phyloP scores from a whole-genome alignment of 2,797 vertebrate genomes.

The Lithobates pipiens region DNA sequence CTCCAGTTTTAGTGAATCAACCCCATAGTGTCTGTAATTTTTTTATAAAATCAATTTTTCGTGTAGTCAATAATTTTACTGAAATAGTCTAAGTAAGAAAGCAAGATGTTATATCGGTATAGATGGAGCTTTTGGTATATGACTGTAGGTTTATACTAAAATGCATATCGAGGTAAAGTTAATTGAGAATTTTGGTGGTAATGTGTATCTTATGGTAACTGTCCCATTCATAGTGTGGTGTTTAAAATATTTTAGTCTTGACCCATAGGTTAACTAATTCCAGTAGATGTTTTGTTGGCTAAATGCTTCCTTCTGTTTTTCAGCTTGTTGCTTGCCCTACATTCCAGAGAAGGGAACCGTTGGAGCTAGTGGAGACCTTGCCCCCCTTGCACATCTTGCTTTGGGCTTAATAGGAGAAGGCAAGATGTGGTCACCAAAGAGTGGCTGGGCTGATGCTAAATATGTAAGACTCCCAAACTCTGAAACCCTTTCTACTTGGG shows the following conservation, averaged over 20 bases:
- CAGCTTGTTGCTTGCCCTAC: constrained; percentile 94
- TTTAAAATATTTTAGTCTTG: not conserved
- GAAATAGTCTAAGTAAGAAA: no score
- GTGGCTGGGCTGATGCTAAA: constrained; percentile 98
- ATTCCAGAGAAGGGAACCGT: constrained; percentile 98
- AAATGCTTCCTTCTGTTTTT: constrained; percentile 18
- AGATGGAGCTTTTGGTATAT: no score
- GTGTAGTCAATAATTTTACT: no score
- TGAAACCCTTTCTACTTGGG: no score
- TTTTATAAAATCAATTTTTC: no score
- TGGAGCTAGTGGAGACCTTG: constrained; percentile 95
- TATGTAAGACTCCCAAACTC: constrained; percentile 82
- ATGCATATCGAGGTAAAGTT: no score
- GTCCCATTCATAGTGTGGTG: not conserved
- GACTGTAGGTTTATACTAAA: no score
- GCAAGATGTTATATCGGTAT: no score
- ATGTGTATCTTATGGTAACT: no score
- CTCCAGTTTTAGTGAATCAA: no score
- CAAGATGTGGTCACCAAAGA: constrained; percentile 99
- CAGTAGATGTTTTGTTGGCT: not conserved
- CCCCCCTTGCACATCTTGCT: constrained; percentile 95
- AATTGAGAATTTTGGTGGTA: no score
- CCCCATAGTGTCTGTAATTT: no score
- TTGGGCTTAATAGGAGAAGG: constrained; percentile 96
- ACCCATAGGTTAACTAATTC: not conserved